Base-by-base conservation (phyloP, 2,113 vertebrate species). In the Isurus oxyrinchus region DNA sequence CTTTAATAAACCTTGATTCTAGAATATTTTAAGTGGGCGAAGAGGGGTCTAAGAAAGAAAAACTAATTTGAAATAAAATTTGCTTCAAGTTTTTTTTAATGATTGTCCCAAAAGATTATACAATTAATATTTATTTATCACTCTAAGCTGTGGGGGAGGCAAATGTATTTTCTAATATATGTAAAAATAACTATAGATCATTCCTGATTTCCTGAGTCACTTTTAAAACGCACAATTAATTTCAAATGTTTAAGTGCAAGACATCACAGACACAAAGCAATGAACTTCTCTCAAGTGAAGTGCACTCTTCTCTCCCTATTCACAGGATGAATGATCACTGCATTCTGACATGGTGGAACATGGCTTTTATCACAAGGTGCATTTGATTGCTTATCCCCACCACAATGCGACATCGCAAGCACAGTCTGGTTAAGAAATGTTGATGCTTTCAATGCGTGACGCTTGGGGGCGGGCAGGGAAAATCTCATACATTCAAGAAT, bases 31-130 rank as follows among this genome's bases (percentile, higher is more conserved):
- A 53, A 16, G 44, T 44, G 53, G 7, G 19, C 53, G 66, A 40
- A 53, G 27, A 72, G 44, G 27, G 44, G 49, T 95, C 53, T 55
- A 27, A 95, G 66, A 95, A 95, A 95, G 81, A 72, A 95, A 72
- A 53, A 76, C 94, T 27, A 95, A 0, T 27, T 72, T 72, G 27
- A 55, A 95, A 95, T 95, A 55, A 95, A 72, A 72, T 76, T 69
- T 95, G 40, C 67, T 95, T 95, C 94, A 76, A 95, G 44, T 95
- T 72, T 72, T 53, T 94, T 95, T 95, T 95, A 95, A 95, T 95
- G 94, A 95, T 95, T 95, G 94, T 95, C 94, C 66, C 67, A 76
- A 95, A 76, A 95, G 94, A 72, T 95, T 95, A 95, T 69, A 95
- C 67, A 72, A 35, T 95, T 69, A 95, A 91, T 95, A 95, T 72